Evolutionary conservation across 23 tunicate genomes (phyloP).

Genomic region (Clavelina lepadiformis): DNA sequence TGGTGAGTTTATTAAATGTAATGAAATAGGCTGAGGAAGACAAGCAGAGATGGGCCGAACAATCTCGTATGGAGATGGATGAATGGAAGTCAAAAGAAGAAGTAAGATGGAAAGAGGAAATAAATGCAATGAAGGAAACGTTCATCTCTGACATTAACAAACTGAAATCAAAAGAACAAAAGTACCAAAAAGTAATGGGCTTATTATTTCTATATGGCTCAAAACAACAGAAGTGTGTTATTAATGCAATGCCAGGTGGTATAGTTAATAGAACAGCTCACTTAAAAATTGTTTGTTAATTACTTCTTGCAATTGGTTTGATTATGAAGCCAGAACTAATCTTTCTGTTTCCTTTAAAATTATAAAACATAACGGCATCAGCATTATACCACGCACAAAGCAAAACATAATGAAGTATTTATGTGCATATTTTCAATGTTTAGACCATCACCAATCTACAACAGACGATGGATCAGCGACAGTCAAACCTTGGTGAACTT

Average conservation of each 20-base stretch:
- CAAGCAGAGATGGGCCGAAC: slow-evolving; percentile 58
- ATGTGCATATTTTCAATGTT: too few relatives aligned
- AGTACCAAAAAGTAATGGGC: slow-evolving; percentile 58
- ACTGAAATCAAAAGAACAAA: slow-evolving; percentile 58
- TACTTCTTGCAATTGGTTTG: too few relatives aligned
- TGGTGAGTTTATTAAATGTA: too few relatives aligned
- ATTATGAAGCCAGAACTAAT: too few relatives aligned
- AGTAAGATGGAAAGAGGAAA: slow-evolving; percentile 61
- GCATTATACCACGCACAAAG: too few relatives aligned
- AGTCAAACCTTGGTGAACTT: slow-evolving; percentile 85
- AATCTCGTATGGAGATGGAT: slow-evolving; percentile 68
- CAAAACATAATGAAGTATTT: too few relatives aligned
- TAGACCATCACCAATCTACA: slow-evolving; percentile 65
- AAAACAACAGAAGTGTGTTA: too few relatives aligned
- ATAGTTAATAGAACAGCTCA: too few relatives aligned
- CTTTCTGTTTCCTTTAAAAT: too few relatives aligned
- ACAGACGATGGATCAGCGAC: slow-evolving; percentile 56
- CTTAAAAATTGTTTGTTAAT: too few relatives aligned
- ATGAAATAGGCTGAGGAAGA: slow-evolving; percentile 74
- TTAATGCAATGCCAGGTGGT: too few relatives aligned
- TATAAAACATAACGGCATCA: too few relatives aligned
- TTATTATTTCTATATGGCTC: neutral
- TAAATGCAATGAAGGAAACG: slow-evolving; percentile 47
- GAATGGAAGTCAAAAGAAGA: slow-evolving; percentile 84
- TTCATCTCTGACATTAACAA: slow-evolving; percentile 52